Evolutionary conservation across 2,888 invertebrate genomes (phyloP), one percentile per base, ranked within the genome.

Genomic region (Torymus texanus): DNA sequence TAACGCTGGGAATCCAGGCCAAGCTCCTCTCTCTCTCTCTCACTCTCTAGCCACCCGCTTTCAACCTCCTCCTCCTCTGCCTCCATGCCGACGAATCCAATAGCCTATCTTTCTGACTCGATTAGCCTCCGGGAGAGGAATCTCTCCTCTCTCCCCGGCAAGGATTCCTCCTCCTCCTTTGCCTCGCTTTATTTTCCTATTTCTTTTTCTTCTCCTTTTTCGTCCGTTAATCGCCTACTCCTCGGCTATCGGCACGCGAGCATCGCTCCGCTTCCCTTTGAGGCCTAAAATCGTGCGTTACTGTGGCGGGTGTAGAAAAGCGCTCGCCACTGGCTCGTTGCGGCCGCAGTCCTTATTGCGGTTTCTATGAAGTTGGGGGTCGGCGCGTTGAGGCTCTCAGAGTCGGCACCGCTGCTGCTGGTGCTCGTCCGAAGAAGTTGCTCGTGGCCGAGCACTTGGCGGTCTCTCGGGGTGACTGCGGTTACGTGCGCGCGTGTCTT

Each of bases 1-100:
- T 84, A 83, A 78, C 80, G 79, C 72, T 63, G 67, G 71, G 73
- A 80, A 83, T 78, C 65, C 59, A 72, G 74, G 82, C 79, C 78
- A 81, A 82, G 79, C 84, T 51, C 59, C 65, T 24, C 50, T 62
- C 18, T 70, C 66, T 3, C 41, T n/a, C 61, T 5, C 18, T 70
- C 66, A 2, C 41, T n/a, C 61, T 14, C 21, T 16, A 10, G n/a
- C 2, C 61, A 24, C 66, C 58, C 14, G 66, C 62, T 74, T 63
- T 75, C 77, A 51, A 14, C 59, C 61, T 41, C 41, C 8, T 41
- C 41, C 41, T 41, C 41, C 5, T 41, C 41, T 41, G 41, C 41
- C 41, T 41, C 41, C 41, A 41, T 55, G 67, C 51, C n/a, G 41
- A 63, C 58, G 65, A 75, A 76, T 65, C 61, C 77, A 75, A 70